Conservation (phyloP, 2,797 vertebrate species). For the Antrozous pallidus region DNA sequence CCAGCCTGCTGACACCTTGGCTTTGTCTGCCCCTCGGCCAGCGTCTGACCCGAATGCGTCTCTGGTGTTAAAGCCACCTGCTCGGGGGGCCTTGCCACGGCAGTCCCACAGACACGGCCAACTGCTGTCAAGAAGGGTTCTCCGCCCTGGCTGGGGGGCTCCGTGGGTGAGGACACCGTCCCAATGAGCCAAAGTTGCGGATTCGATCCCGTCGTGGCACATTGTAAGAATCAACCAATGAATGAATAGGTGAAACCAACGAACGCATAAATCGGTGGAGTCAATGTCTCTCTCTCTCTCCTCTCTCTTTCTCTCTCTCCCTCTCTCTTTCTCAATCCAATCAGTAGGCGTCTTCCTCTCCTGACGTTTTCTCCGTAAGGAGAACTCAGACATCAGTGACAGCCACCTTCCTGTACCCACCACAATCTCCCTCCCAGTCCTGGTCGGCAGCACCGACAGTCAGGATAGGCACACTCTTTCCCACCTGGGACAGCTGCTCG, state of each 20-base stretch:
- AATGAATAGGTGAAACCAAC: neutral
- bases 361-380: neutral
- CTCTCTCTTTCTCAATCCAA: neutral
- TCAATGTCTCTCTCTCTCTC: no score
- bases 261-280: no score
- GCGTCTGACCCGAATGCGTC: fast-evolving
- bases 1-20: neutral
- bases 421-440: neutral
- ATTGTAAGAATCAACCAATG: neutral
- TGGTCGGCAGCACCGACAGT: neutral
- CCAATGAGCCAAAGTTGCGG: no score
- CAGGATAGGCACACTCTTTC: neutral
- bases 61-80: fast-evolving
- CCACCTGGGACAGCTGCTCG: neutral
- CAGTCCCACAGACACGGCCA: no score
- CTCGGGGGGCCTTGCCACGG: neutral
- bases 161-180: neutral
- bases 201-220: neutral
- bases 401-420: neutral
- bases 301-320: neutral
- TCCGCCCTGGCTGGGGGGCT: neutral
- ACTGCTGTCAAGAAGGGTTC: neutral
- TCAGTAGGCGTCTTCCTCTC: neutral
- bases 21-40: neutral
- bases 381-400: neutral